Evolutionary conservation across 2,888 invertebrate genomes (phyloP).

Genomic region (Drosophila differens): DNA sequence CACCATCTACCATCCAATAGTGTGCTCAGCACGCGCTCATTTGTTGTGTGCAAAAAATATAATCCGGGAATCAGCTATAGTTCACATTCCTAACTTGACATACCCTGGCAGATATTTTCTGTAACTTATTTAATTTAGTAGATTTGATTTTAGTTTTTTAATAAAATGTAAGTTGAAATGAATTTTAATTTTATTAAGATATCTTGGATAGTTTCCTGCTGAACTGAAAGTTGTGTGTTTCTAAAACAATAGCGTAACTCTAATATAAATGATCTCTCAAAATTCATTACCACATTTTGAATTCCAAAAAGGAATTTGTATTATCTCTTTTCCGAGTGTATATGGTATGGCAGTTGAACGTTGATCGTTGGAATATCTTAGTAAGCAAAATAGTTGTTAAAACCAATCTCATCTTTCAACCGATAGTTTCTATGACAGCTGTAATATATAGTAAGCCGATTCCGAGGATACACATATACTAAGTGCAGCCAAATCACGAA

Average conservation of each 20-base stretch:
- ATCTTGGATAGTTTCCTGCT: not conserved
- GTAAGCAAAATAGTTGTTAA: not conserved
- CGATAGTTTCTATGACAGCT: not conserved
- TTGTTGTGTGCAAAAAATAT: conserved; percentile 45
- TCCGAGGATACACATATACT: not conserved
- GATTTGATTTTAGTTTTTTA: not conserved
- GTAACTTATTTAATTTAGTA: not conserved
- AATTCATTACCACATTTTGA: not conserved
- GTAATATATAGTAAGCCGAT: not conserved
- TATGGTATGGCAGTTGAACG: not conserved
- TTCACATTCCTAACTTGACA: not conserved
- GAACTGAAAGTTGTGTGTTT: not conserved
- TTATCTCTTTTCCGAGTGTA: not conserved
- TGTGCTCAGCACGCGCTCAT: conserved; percentile 58
- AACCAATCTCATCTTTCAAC: not conserved
- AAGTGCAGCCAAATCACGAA: not conserved
- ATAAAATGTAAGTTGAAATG: not conserved
- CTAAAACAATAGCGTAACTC: not conserved
- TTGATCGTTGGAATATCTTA: not conserved
- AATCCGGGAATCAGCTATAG: too few species aligned
- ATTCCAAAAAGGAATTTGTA: not conserved
- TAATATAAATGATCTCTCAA: not conserved
- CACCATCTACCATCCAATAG: conserved; percentile 13
- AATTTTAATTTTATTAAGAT: not conserved
- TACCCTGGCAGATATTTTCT: not conserved